phyloP scores from a whole-genome alignment of 2,888 invertebrate species.

The Cremastinae sp. region DNA sequence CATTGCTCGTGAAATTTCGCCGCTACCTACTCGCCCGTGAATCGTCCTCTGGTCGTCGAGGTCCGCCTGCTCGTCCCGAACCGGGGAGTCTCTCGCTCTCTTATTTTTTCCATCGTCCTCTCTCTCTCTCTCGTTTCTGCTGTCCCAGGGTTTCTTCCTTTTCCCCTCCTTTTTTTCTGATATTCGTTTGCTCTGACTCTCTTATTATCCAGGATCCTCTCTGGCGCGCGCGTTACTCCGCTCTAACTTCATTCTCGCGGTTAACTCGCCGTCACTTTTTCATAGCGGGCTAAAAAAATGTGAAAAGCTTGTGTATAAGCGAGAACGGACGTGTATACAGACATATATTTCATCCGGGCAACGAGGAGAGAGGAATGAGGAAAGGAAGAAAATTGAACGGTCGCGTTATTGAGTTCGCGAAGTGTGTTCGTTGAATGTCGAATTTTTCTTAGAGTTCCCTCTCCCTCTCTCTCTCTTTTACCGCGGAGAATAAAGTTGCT shows the following conservation, averaged over 20 bases:
- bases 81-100: slow-evolving; percentile 26
- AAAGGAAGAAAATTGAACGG: slow-evolving; percentile 14
- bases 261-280: slow-evolving; percentile 40
- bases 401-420: background rate
- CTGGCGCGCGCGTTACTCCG: slow-evolving; percentile 35
- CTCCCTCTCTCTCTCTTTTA: too few relatives aligned
- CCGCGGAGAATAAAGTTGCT: slow-evolving; percentile 1
- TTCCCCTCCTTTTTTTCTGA: background rate
- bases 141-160: background rate
- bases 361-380: background rate
- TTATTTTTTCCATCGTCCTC: background rate
- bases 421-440: background rate
- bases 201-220: slow-evolving; percentile 55
- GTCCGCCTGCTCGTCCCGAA: slow-evolving; percentile 57
- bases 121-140: background rate
- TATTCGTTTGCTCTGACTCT: slow-evolving; percentile 46
- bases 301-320: background rate
- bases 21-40: slow-evolving; percentile 44
- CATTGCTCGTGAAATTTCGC: slow-evolving; percentile 61
- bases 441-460: background rate
- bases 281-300: slow-evolving; percentile 5
- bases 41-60: slow-evolving; percentile 61
- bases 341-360: too few relatives aligned
- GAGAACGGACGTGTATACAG: background rate
- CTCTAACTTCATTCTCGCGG: slow-evolving; percentile 35